Conservation (phyloP, 2,797 vertebrate species). For the Thripadectes ignobilis region DNA sequence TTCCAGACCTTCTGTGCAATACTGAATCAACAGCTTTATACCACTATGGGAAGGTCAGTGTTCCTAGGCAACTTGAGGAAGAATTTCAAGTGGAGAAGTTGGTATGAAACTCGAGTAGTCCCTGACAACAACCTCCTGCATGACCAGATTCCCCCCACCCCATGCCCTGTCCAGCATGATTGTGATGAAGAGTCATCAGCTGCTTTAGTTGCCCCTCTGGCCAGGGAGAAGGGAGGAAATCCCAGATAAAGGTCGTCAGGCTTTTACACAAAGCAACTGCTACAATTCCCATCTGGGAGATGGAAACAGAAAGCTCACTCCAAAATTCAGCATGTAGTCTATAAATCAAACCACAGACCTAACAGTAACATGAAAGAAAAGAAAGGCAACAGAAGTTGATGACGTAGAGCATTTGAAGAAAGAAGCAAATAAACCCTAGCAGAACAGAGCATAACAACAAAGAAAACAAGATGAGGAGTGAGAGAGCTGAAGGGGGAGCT, state of each 20-base stretch:
- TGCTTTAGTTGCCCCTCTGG: not conserved
- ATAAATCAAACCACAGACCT: not conserved
- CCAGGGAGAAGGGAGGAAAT: not conserved
- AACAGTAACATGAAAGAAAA: not conserved
- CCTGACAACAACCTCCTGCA: not conserved
- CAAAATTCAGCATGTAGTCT: not conserved
- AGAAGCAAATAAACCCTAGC: not conserved
- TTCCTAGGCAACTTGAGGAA: not conserved
- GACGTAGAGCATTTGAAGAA: not conserved
- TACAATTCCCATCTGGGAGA: not conserved
- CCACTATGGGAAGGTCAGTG: not conserved
- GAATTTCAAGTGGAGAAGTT: not conserved
- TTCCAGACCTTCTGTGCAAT: not conserved
- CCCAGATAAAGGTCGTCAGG: constrained; percentile 10
- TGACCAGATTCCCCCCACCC: rapidly evolving
- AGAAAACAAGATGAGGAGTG: not conserved
- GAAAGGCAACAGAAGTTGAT: not conserved
- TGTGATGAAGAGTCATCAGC: not conserved
- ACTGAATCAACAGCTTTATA: not conserved
- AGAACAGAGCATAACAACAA: not conserved
- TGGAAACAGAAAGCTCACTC: not conserved
- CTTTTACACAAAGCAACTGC: not conserved
- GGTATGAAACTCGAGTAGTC: not conserved
- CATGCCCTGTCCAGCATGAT: rapidly evolving
- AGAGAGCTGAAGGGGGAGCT: not conserved